Evolutionary conservation across 2,113 vertebrate genomes (phyloP).

Genomic region (Eleginops maclovinus): DNA sequence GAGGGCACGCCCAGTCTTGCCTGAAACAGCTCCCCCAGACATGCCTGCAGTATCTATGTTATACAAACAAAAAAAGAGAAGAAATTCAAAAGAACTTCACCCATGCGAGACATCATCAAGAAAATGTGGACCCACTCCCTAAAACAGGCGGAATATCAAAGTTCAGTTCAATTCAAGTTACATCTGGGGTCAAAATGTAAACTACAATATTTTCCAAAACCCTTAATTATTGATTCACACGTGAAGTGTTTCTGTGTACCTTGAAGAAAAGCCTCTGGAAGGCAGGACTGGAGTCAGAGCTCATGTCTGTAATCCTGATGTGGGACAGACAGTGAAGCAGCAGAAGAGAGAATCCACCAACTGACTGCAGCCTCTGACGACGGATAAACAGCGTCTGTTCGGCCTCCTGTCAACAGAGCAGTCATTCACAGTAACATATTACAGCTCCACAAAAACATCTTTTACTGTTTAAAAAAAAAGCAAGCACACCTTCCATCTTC

Average conservation of each 20-base stretch:
- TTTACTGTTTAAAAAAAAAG: neutral
- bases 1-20: slow-evolving; percentile 67
- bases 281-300: slow-evolving; percentile 77
- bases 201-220: neutral
- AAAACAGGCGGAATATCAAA: neutral
- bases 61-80: neutral
- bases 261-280: slow-evolving; percentile 88
- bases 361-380: slow-evolving; percentile 85
- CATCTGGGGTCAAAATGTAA: neutral
- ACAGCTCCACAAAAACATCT: neutral
- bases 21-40: slow-evolving; percentile 85
- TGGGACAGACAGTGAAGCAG: slow-evolving; percentile 89
- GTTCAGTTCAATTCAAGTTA: neutral
- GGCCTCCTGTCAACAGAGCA: slow-evolving; percentile 75
- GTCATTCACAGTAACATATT: neutral
- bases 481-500: neutral
- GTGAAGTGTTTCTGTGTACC: slow-evolving; percentile 76
- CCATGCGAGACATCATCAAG: too few relatives aligned
- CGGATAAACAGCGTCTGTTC: slow-evolving; percentile 83
- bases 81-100: neutral
- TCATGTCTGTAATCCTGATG: slow-evolving; percentile 76
- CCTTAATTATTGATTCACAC: neutral
- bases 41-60: slow-evolving; percentile 83
- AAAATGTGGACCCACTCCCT: too few relatives aligned
- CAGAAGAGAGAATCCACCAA: slow-evolving; percentile 87